Evolutionary conservation across 2,797 vertebrate genomes (phyloP).

Genomic region (Serranus cabrilla): DNA sequence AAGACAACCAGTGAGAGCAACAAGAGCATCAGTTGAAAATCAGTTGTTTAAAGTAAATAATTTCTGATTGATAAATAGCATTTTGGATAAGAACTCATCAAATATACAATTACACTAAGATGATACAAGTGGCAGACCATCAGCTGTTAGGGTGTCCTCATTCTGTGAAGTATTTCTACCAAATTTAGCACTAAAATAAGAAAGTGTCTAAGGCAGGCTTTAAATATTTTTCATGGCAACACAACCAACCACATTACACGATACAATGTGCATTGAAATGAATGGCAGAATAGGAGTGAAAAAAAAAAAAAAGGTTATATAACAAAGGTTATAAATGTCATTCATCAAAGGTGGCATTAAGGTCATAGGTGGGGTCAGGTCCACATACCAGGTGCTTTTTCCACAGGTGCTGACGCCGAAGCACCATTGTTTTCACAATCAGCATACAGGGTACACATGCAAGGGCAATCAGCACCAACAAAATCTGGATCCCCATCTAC

Average conservation of each 20-base stretch:
- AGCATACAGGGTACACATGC: slow-evolving; percentile 98
- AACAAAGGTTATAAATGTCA: slow-evolving; percentile 60
- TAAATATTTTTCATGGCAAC: slow-evolving; percentile 76
- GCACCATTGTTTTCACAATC: slow-evolving; percentile 95
- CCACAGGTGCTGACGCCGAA: slow-evolving; percentile 94
- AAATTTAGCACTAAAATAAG: slow-evolving; percentile 37
- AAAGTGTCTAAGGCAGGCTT: slow-evolving; percentile 79
- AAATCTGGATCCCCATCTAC: slow-evolving; percentile 94
- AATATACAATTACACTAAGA: background rate
- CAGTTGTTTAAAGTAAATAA: background rate
- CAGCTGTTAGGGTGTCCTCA: slow-evolving; percentile 39
- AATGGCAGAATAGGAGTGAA: slow-evolving; percentile 72
- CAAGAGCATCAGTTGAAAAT: background rate
- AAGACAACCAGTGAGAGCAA: slow-evolving; percentile 36
- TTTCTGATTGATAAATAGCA: background rate
- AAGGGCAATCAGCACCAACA: slow-evolving; percentile 95
- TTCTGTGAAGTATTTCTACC: slow-evolving; percentile 6
- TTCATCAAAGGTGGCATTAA: slow-evolving; percentile 37
- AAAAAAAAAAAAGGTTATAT: slow-evolving; percentile 70
- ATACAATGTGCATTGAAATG: slow-evolving; percentile 67
- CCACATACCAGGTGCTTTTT: slow-evolving; percentile 95
- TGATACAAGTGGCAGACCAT: background rate
- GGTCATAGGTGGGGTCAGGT: slow-evolving; percentile 49
- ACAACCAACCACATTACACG: slow-evolving; percentile 73
- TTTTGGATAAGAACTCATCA: slow-evolving; percentile 8